Evolutionary conservation across 2,888 invertebrate species (phyloP), one percentile per base, ranked within the genome.

Genomic region (Orchestes rusci): DNA sequence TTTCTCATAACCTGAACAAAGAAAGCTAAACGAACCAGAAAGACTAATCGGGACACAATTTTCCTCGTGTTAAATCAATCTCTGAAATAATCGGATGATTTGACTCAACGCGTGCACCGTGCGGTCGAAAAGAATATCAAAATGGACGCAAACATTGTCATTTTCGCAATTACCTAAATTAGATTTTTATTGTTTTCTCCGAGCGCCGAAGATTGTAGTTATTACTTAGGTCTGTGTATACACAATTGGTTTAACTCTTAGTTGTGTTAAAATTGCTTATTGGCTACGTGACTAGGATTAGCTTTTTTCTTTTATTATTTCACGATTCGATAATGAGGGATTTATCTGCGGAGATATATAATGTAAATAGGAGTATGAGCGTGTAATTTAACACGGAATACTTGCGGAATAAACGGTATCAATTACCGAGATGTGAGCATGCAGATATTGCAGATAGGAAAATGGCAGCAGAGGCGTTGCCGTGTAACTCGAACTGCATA

Each of bases 191-290:
- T 40, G 20, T 23, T 44, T 41, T 48, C 47, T 43, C 33, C 20
- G 41, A 28, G 35, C 39, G 28, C 23, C 27, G 27, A 16, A 28
- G 32, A 44, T 44, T 45, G 23, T 19, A 39, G 48, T 53, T 50
- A 53, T 56, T 54, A 53, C 52, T 53, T 55, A 54, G 54, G 51
- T 48, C 51, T 57, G 57, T 57, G 51, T 56, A 52, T 50, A 54
- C n/a, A n/a, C 52, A 56, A 56, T 54, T 53, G 53, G 56, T 56
- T 55, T 58, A 53, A 51, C 54, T 52, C 53, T 55, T 54, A 53
- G 54, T 56, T 54, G 54, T 52, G 47, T 30, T 40, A 33, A 40
- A 48, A 48, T 44, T 48, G 48, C 36, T 32, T 48, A 39, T 36
- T 38, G 36, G 16, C 30, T 36, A 48, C 48, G 48, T 48, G 48